phyloP scores from a whole-genome alignment of 2,888 invertebrate genomes.

The Mactromeris polynyma region DNA sequence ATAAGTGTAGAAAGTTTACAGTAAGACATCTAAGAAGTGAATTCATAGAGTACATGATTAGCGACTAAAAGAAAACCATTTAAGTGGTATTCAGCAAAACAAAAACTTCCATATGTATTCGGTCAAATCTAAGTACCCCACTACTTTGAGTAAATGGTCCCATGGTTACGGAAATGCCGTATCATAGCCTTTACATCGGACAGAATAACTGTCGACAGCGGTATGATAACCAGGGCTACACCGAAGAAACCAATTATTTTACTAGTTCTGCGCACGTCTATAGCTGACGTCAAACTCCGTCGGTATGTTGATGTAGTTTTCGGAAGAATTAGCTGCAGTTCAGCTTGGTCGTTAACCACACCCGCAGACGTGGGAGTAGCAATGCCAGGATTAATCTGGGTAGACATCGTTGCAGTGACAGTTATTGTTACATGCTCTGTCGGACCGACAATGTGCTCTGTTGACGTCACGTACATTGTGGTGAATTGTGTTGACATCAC shows the following conservation, averaged over 20 bases:
- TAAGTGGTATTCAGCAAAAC: no score
- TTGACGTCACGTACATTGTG: neutral
- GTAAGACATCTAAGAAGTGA: no score
- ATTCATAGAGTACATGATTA: no score
- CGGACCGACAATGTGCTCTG: neutral
- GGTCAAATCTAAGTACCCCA: no score
- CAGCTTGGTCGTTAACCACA: neutral
- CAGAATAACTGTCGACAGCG: neutral
- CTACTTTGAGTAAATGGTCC: neutral
- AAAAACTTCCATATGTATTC: no score
- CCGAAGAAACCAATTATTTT: neutral
- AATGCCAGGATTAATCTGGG: neutral
- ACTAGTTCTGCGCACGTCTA: neutral
- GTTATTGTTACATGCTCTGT: neutral
- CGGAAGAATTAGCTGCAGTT: neutral
- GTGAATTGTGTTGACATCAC: neutral
- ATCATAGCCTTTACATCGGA: neutral
- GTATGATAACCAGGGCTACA: neutral
- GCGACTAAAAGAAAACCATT: no score
- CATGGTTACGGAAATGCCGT: neutral
- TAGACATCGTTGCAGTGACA: neutral
- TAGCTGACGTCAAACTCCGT: neutral
- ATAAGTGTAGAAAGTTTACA: no score
- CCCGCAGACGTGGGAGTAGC: neutral
- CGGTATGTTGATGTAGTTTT: neutral